Base-by-base conservation (phyloP, 2,888 invertebrate genomes). In the Clistopyga incitator region DNA sequence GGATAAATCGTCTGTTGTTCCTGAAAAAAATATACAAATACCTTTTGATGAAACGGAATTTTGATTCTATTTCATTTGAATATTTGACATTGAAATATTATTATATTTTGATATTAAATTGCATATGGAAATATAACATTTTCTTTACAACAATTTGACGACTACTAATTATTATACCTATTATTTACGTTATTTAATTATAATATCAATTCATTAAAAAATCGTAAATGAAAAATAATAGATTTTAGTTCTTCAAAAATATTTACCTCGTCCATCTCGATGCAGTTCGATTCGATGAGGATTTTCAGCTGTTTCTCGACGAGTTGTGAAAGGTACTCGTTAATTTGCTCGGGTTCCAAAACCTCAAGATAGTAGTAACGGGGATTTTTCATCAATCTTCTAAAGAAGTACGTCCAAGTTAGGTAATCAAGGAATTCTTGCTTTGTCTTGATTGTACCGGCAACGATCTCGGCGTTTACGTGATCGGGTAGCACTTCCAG, bases 341-440 rank as follows among this genome's bases (percentile, higher is more conserved):
- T 97, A 1, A 97, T 94, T 78, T 95, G 95, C 59, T 95, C 94
- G 0, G 96, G 95, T 81, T 97, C 96, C 15, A 96, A 90, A 42
- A 95, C 95, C 61, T 97, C 96, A 82, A 99, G 93, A 82, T 97
- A 96, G 92, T 99, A 99, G 92, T 98, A 99, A 0, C 96, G 95
- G 0, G 99, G 99, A 95, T 99, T 99, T 90, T 97, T 97, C 75
- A 99, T 93, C 6, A 99, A 94, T 20, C 99, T 95, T 72, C 99
- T 95, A 94, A 99, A 99, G 94, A 99, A 98, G 91, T 98, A 99
- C 0, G 99, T 99, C 97, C 99, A 99, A 0, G 99, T 99, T 86
- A 99, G 94, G 94, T 99, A 99, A 93, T 99, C 99, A 80, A 99
- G 94, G 68, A 98, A 97, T 88, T 98, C 97, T 92, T 98, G 97